Evolutionary conservation across 92 coral and sea anemone species (phyloP).

Genomic region (Nematostella vectensis): DNA sequence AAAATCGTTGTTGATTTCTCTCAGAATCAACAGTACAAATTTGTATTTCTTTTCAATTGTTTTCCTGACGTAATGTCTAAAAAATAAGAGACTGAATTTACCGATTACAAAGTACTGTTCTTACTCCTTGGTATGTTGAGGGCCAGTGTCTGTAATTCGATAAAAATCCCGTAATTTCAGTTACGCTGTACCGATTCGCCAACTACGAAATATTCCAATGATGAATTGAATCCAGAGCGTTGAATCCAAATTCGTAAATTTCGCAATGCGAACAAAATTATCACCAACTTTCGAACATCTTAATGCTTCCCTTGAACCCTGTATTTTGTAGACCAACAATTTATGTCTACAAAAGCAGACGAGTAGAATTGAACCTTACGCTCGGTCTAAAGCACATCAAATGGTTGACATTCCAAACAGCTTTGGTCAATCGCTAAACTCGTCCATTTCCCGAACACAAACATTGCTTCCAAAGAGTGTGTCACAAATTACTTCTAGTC

Average conservation of each 20-base stretch:
- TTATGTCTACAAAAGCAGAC: constrained; percentile 1
- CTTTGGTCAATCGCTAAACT: not conserved
- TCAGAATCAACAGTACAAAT: no score
- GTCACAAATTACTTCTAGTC: not conserved
- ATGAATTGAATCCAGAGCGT: no score
- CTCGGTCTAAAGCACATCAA: not conserved
- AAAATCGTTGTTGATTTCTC: not conserved
- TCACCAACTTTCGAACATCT: not conserved
- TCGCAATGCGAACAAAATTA: not conserved
- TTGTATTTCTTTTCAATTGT: no score
- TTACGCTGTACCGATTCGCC: no score
- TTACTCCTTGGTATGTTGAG: no score
- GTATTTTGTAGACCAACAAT: not conserved
- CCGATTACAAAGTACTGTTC: no score
- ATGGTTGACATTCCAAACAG: constrained; percentile 9
- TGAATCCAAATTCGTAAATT: not conserved
- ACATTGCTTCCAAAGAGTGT: not conserved
- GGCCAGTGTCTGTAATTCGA: no score
- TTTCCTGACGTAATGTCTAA: no score
- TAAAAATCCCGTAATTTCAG: no score
- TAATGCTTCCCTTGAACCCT: not conserved
- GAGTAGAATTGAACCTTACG: not conserved
- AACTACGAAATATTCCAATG: no score
- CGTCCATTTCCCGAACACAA: not conserved
- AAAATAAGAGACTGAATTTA: no score